Evolutionary conservation across 2,113 vertebrate species (phyloP), one percentile per base, ranked within the genome.

Genomic region (Phylloscopus trochilus): DNA sequence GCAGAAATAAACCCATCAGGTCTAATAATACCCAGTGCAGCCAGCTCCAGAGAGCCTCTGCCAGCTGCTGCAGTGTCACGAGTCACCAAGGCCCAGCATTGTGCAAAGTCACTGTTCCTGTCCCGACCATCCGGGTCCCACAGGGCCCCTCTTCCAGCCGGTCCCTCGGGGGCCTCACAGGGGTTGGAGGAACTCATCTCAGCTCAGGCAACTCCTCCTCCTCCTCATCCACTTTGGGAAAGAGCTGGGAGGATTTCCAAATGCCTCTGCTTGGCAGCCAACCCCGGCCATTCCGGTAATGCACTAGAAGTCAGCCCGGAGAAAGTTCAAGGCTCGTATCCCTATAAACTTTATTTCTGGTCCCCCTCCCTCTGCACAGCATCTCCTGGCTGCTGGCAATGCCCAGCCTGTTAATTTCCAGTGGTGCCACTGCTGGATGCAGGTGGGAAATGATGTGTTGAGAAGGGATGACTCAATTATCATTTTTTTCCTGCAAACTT

Each of bases 161-260:
- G 10, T 78, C 82, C 59, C 93, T 27, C 0, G 0, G n/a, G 49
- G 69, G 26, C 60, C 43, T 68, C 9, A 2, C 6, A 3, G 41
- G 59, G 82, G 18, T 47, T 66, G 68, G 44, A 87, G 47, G 30
- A 68, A n/a, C 67, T 1, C 3, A 28, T 47, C 13, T 68, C 7
- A 5, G 30, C 6, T 7, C 37, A 44, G 73, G 81, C 58, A 88
- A 37, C 87, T 46, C 41, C 44, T 23, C 85, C 41, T 21, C 84
- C 74, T 58, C 51, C 47, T 63, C 2, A 1, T 73, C 69, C 30
- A 3, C 81, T 94, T 91, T 47, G 46, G 68, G 76, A 91, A 62
- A 33, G 62, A 67, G 64, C 51, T 83, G 73, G 89, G 56, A 81
- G 33, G 66, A 56, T 68, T 92, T 95, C 93, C 89, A 96, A 85